Evolutionary conservation across 2,797 vertebrate species (phyloP).

Genomic region (Neoniphon sammara): DNA sequence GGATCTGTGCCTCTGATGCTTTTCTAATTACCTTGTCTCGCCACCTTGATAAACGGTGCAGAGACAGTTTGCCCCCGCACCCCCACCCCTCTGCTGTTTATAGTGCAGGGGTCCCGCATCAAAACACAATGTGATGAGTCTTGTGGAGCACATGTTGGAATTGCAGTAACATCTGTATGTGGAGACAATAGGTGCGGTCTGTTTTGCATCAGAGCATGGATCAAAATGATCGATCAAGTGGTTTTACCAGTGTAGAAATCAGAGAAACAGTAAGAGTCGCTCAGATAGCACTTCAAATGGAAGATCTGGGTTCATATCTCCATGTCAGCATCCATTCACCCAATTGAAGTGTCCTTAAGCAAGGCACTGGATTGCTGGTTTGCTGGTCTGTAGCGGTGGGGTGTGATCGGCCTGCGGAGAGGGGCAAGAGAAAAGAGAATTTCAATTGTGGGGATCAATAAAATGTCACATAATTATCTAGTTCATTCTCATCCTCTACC

Average conservation of each 20-base stretch:
- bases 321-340: too few species aligned
- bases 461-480: neutral
- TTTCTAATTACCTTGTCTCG: constrained; percentile 60
- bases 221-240: neutral
- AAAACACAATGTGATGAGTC: neutral
- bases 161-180: neutral
- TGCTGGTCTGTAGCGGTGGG: too few species aligned
- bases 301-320: too few species aligned
- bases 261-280: neutral
- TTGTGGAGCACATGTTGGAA: neutral
- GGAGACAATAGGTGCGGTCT: neutral
- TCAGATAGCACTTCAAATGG: too few species aligned
- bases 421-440: too few species aligned
- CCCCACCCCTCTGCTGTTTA: constrained; percentile 22
- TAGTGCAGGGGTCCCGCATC: neutral
- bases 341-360: too few species aligned
- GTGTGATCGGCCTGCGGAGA: too few species aligned
- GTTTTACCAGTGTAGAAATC: neutral
- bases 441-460: too few species aligned
- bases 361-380: too few species aligned
- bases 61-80: constrained; percentile 11
- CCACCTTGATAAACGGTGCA: constrained; percentile 31
- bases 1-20: constrained; percentile 41
- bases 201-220: neutral
- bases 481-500: neutral